Base-by-base conservation (phyloP, 2,888 invertebrate genomes). In the Cataglyphis cursor region DNA sequence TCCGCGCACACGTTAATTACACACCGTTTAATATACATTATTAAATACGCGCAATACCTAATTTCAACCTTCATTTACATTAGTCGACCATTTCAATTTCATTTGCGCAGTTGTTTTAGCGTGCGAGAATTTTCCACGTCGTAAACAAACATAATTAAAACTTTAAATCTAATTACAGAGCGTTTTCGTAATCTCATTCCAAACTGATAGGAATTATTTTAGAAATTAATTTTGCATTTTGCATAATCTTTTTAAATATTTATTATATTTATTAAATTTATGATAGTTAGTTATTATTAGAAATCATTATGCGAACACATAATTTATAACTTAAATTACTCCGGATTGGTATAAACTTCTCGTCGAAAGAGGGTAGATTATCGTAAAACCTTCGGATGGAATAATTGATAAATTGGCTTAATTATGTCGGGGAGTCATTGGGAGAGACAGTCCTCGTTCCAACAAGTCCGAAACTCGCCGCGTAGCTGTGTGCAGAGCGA, bases 371-470 rank as follows among this genome's bases (percentile, higher is more conserved):
- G 12, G 59, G 10, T n/a, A 8, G 12, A n/a, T 76, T 8, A 21
- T 59, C 66, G 28, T 31, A 41, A 35, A 28, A 10, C 12, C 54
- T 41, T 61, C 18, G n/a, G 31, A 15, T n/a, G 12, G 35, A 72
- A 72, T 73, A 80, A 72, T 59, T 78, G 78, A 78, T 59, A 78
- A 78, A 80, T 80, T 80, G 78, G 59, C 35, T 61, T 80, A 80
- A 80, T 80, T 72, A 35, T 48, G 76, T 59, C 72, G 35, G 59
- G 59, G 59, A 61, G 72, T 24, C 44, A 44, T 59, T 44, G 31
- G 41, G 28, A 66, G 9, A 65, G 66, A 8, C 21, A 24, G 18
- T 28, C 31, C 35, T 59, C 59, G 18, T 57, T 54, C 57, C 21
- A 21, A 78, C 66, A 38, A 66, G 38, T 28, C 72, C 72, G 78